A percentile compares a stretch with the other conserved stretches of the same genome.
phyloP scores from a whole-genome alignment of 1,140 invertebrate genomes.

The Bradynema listronoti region DNA sequence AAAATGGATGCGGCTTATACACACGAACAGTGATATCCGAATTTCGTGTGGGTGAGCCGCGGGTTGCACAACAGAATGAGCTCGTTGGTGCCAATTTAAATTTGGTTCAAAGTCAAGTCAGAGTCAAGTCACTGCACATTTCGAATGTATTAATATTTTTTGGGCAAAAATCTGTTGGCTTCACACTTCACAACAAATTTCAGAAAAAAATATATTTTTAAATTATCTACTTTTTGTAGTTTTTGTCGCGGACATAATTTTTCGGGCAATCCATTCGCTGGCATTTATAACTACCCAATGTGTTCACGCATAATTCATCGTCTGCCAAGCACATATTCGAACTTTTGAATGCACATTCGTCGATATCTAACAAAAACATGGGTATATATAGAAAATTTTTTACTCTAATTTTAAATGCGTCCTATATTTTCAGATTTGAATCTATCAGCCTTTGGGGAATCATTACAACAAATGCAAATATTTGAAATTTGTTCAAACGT shows the following conservation, averaged over 20 bases:
- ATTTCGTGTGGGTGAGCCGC: no score
- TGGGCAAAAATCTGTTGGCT: not conserved
- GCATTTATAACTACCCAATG: slow-evolving; percentile 76
- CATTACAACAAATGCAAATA: no score
- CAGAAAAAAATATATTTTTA: not conserved
- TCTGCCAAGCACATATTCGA: slow-evolving; percentile 39
- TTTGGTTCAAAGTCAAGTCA: no score
- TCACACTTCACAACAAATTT: not conserved
- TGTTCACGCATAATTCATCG: slow-evolving; percentile 62
- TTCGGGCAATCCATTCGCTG: slow-evolving; percentile 75
- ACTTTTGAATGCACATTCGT: slow-evolving; percentile 53
- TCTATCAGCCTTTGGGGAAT: no score
- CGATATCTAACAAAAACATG: slow-evolving; percentile 53
- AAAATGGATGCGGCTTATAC: no score
- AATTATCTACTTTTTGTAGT: slow-evolving; percentile 69
- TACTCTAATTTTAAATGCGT: no score
- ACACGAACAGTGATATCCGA: no score
- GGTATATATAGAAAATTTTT: slow-evolving; percentile 1
- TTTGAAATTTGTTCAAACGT: no score
- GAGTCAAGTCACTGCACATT: no score
- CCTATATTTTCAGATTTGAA: no score
- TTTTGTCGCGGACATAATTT: slow-evolving; percentile 70
- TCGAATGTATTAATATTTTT: slow-evolving; percentile 21
- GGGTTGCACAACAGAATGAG: no score
- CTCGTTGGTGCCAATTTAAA: no score